Base-by-base conservation (phyloP, 1,140 invertebrate species). In the Telenomus remus region DNA sequence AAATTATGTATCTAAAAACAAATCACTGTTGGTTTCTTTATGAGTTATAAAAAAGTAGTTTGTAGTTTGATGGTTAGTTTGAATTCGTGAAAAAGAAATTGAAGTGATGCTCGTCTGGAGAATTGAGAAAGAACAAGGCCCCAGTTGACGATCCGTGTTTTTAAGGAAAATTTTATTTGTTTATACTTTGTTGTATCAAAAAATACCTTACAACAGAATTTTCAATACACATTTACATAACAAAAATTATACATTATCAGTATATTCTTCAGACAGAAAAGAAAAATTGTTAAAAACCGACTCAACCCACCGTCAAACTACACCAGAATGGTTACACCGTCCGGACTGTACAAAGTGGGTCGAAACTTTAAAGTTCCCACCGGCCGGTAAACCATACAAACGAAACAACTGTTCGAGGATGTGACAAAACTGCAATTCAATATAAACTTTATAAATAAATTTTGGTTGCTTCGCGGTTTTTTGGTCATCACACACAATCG, bases 181-280 rank as follows among this genome's bases (percentile, higher is more conserved):
- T 39, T 68, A 43, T 50, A 53, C 51, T 59, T 53, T 59, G 34
- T 8, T 53, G 55, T 68, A 68, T 68, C 55, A 59, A 68, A 68
- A 68, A 68, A 68, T 68, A 68, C 14, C 65, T 68, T 68, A 68
- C 49, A 68, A 68, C 65, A 68, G 14, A 68, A 60, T 60, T 47
- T 65, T 54, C 5, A 44, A 66, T 50, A 66, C 47, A 66, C 48
- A 69, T 69, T 59, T 59, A 59, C 34, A 54, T 59, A 69, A 69
- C 65, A 69, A 69, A n/a, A 69, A 53, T 69, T 47, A 27, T 69
- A 69, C 48, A 69, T 35, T 33, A 42, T 14, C 19, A 27, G 19
- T 65, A 5, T 42, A 44, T 47, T 55, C 9, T 65, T 54, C 43
- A 46, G 44, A 69, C 3, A 42, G 42, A 19, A 43, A 56, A 43